Evolutionary conservation across 2,797 vertebrate species (phyloP), one percentile per base, ranked within the genome.

Genomic region (Acridotheres tristis): DNA sequence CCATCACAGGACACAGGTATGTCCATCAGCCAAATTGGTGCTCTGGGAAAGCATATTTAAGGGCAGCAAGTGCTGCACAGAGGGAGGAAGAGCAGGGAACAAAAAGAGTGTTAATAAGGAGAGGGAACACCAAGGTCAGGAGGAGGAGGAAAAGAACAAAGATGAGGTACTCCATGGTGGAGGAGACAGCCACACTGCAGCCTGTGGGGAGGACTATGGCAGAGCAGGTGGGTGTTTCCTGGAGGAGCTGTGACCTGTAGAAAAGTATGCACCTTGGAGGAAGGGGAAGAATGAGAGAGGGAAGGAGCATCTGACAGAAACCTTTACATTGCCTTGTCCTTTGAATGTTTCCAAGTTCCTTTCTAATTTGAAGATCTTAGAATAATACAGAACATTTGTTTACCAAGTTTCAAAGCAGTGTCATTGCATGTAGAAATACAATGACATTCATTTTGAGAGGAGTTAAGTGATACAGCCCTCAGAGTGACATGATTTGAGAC

Each of bases 181-280:
- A 55, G 36, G 45, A n/a, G 36, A 29, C 23, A 38, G 16, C 16
- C 45, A 55, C 10, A 4, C 16, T 58, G 43, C 26, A 58, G 40
- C 25, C 53, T 7, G 0, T 26, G 45, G 51, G 21, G 13, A 77
- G 40, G 25, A 55, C 36, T 61, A 4, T 26, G n/a, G 55, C 38
- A 62, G 43, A 62, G 26, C 20, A 36, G 19, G 10, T 20, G 9
- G 1, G 3, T 81, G 7, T 50, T 67, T 57, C n/a, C 63, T 61
- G 29, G 38, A 47, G 40, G 59, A 4, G 8, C 32, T 2, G 0
- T 45, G 18, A 4, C 9, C 32, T 2, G 0, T 45, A 16, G 47
- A 50, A 89, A 75, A 85, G 6, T 25, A 4, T 3, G 13, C 5
- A 30, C 11, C 16, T 25, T 38, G 9, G 13, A 72, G 12, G 8